A percentile compares a stretch with the other conserved stretches of the same genome.
These are phyloP conservation scores for Drosophila affinis DNA, from an alignment of 2,888 invertebrate species.

Conservation along the genomic window DNA sequence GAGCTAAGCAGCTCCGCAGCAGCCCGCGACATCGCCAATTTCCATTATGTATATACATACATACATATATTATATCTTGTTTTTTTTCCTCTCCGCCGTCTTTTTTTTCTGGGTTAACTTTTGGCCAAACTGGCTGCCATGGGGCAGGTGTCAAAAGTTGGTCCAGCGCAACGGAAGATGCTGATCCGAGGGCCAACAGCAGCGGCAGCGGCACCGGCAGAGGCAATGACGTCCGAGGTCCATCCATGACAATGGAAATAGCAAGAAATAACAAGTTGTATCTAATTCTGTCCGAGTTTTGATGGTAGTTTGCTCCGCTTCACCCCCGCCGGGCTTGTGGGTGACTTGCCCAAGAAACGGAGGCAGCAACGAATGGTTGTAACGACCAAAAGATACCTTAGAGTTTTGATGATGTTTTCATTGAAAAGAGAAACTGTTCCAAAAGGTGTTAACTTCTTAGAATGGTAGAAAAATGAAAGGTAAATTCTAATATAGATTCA, in stretches of 20 bases:
- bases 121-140: slow-evolving; percentile 1
- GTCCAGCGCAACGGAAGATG: slow-evolving; percentile 28
- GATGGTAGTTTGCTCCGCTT: slow-evolving; percentile 4
- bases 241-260: slow-evolving; percentile 12
- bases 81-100: neutral
- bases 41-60: neutral
- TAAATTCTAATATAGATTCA: no score
- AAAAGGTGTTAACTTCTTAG: no score
- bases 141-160: slow-evolving; percentile 55
- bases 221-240: slow-evolving; percentile 7
- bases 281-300: slow-evolving; percentile 32
- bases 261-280: slow-evolving; percentile 27
- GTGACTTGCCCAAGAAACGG: slow-evolving; percentile 27
- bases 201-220: slow-evolving; percentile 3
- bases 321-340: slow-evolving; percentile 2
- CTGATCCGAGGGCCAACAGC: slow-evolving; percentile 4
- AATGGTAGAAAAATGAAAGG: no score
- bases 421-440: no score
- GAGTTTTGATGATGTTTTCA: no score
- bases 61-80: neutral
- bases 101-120: neutral
- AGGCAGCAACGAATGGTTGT: neutral
- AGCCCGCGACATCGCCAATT: slow-evolving; percentile 12
- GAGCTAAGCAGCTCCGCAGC: slow-evolving; percentile 11
- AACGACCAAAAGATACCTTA: neutral